Conservation (phyloP, 1,140 invertebrate species). For the Belonocnema kinseyi region DNA sequence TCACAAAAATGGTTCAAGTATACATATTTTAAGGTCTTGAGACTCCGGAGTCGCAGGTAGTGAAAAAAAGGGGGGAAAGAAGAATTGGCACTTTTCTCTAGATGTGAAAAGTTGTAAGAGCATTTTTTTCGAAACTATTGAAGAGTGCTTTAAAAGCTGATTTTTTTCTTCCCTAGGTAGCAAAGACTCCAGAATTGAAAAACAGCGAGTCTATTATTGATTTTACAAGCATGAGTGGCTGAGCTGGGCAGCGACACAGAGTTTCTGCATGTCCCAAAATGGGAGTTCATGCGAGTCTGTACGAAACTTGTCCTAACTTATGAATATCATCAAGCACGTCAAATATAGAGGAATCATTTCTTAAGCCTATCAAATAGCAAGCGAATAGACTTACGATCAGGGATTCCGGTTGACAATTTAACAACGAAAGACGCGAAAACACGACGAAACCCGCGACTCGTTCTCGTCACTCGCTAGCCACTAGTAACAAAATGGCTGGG, state of each 20-base stretch:
- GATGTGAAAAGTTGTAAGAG: no score
- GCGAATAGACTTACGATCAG: not conserved
- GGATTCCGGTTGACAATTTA: not conserved
- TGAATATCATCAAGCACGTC: not conserved
- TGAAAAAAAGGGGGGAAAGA: no score
- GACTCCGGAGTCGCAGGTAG: no score
- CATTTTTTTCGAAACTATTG: no score
- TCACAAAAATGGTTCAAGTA: no score
- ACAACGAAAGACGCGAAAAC: constrained; percentile 10
- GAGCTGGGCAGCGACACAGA: not conserved
- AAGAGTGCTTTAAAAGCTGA: no score
- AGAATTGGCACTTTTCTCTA: no score
- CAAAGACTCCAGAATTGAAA: not conserved
- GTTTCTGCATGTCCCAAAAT: constrained; percentile 4
- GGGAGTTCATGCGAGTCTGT: constrained; percentile 7
- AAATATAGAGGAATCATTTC: not conserved
- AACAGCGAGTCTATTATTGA: not conserved
- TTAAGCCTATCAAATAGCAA: not conserved
- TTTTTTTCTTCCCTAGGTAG: not conserved
- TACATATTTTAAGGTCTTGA: no score
- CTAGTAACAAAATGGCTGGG: constrained; percentile 1
- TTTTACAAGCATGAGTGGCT: not conserved
- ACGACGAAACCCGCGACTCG: constrained; percentile 19
- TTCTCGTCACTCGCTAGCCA: not conserved
- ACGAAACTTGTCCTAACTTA: not conserved